Evolutionary conservation across 2,113 vertebrate genomes (phyloP), one percentile per base, ranked within the genome.

Genomic region (Todiramphus chloris): DNA sequence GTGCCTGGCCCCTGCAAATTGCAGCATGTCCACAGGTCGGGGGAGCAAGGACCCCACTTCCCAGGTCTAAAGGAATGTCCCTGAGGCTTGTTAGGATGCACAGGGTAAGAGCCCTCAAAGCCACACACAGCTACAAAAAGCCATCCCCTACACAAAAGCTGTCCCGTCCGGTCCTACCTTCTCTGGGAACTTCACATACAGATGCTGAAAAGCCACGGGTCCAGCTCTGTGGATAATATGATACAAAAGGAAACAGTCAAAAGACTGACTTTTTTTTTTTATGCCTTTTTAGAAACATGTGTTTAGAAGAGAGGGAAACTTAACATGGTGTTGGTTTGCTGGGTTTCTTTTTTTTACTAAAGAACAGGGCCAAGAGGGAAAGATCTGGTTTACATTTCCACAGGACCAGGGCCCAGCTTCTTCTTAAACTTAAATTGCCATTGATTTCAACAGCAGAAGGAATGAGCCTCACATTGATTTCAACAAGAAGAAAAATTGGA

Each of bases 401-500:
- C 5, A 69, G 62, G 67, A 75, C 10, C 17, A 37, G 8, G 59
- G 43, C 37, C 33, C 55, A 51, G 19, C 35, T 81, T 35, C 83
- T 83, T 63, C 31, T 74, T 78, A 66, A 84, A 51, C 14, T 60
- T 58, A 56, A 75, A 79, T 60, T 93, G 58, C 35, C 69, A 87
- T 75, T 72, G 76, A 93, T 93, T 94, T 83, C 74, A 84, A 69
- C 16, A 64, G 62, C 27, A 90, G 63, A 77, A 90, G 16, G 35
- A 89, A 81, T 43, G 48, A 89, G 24, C 16, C 58, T 93, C 3
- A 2, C 53, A 60, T 78, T 92, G 92, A 83, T 90, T 86, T 60
- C 67, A n/a, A 41, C 30, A 81, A 44, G 14, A 77, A 74, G 39
- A 13, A 78, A 81, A 68, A 92, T 25, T 28, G 24, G 14, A 41